These are phyloP conservation scores for Drosophila azteca DNA, from an alignment of 1,140 invertebrate genomes.

Conservation along the genomic window DNA sequence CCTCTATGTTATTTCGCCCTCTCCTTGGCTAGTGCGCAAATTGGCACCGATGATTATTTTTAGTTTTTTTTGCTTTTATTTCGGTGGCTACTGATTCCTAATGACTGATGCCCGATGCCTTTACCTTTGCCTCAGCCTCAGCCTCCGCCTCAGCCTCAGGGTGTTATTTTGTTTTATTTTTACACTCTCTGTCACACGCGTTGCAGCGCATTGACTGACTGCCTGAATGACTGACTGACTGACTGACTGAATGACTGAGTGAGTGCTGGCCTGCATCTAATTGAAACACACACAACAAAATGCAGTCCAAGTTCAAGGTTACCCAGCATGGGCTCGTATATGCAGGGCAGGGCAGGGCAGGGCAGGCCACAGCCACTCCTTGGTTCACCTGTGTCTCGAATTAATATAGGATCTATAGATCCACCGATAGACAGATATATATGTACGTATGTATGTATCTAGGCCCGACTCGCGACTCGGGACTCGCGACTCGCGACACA, in stretches of 20 bases:
- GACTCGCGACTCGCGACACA: no score
- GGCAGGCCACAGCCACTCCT: background rate
- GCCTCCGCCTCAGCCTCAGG: background rate
- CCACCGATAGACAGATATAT: no score
- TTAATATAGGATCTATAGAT: no score
- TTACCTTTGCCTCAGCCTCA: background rate
- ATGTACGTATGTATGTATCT: no score
- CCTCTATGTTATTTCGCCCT: conserved; percentile 12
- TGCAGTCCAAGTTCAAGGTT: conserved; percentile 38
- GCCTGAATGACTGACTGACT: conserved; percentile 11
- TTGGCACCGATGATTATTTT: conserved; percentile 44
- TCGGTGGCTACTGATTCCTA: background rate
- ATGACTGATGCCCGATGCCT: background rate
- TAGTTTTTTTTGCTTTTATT: conserved; percentile 10
- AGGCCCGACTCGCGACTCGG: no score
- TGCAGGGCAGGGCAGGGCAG: no score
- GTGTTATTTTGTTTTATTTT: conserved; percentile 23
- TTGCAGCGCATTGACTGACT: conserved; percentile 18
- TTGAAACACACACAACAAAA: conserved; percentile 19
- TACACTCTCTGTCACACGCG: conserved; percentile 11
- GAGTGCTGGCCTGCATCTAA: conserved; percentile 33
- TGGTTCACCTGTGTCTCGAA: background rate
- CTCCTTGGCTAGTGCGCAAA: conserved; percentile 54
- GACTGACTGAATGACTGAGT: background rate
- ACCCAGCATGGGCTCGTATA: background rate